Evolutionary conservation across 2,888 invertebrate genomes (phyloP).

Genomic region (Epistrophella euchroma): DNA sequence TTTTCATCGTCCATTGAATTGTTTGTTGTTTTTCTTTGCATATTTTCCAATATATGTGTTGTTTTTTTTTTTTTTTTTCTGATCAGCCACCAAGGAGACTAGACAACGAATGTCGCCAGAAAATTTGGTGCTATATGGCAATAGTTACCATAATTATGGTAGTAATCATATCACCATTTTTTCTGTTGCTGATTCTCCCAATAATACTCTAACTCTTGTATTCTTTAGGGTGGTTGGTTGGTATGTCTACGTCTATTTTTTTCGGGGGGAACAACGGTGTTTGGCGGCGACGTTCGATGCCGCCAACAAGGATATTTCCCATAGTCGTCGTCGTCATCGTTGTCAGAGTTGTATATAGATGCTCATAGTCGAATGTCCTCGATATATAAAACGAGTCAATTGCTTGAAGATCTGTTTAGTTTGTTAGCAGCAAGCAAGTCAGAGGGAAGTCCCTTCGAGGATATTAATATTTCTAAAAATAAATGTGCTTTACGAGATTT

Average conservation of each 20-base stretch:
- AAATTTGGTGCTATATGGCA: conserved; percentile 73
- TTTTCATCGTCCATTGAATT: conserved; percentile 56
- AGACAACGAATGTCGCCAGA: conserved; percentile 75
- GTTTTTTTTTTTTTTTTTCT: conserved; percentile 44
- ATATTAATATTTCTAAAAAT: conserved; percentile 48
- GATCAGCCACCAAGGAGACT: conserved; percentile 67
- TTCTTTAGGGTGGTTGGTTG: conserved; percentile 22
- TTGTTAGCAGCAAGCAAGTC: conserved; percentile 67
- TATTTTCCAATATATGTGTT: conserved; percentile 14
- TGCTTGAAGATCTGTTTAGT: conserved; percentile 74
- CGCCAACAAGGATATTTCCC: conserved; percentile 68
- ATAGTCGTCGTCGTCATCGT: conserved; percentile 34
- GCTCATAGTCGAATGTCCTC: conserved; percentile 41
- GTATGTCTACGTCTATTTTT: conserved; percentile 62
- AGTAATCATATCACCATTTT: conserved; percentile 75
- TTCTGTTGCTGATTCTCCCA: conserved; percentile 48
- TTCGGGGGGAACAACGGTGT: conserved; percentile 34
- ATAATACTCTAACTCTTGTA: conserved; percentile 37
- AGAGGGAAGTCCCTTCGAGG: conserved; percentile 63
- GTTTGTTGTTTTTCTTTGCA: conserved; percentile 67
- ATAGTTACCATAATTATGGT: conserved; percentile 76
- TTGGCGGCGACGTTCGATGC: conserved; percentile 61
- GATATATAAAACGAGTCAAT: conserved; percentile 73
- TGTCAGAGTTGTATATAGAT: conserved; percentile 45
- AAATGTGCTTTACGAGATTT: conserved; percentile 63